phyloP scores from a whole-genome alignment of 2,113 vertebrate genomes.

The Hoplias malabaricus region DNA sequence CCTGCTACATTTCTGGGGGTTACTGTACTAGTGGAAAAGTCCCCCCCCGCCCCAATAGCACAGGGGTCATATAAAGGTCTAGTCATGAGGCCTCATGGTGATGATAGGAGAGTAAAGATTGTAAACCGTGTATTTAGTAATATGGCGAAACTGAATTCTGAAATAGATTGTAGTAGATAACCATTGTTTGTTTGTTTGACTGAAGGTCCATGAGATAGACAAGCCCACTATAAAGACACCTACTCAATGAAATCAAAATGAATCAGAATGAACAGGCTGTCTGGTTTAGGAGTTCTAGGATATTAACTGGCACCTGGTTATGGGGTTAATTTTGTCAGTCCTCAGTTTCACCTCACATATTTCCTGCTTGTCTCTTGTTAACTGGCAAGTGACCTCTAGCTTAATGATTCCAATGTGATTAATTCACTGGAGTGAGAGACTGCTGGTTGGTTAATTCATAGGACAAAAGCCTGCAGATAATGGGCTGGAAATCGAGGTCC shows the following conservation, averaged over 20 bases:
- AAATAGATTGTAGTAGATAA: too few relatives aligned
- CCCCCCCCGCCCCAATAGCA: too few relatives aligned
- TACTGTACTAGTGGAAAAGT: too few relatives aligned
- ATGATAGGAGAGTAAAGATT: not conserved
- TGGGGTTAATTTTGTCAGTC: conserved; percentile 54
- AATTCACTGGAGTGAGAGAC: conserved; percentile 63
- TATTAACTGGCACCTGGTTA: conserved; percentile 55
- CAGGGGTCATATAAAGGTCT: not conserved
- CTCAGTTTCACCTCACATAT: conserved; percentile 44
- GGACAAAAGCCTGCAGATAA: conserved; percentile 45
- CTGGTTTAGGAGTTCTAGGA: conserved; percentile 23
- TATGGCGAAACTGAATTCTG: too few relatives aligned
- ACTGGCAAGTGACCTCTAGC: conserved; percentile 65
- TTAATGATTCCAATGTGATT: conserved; percentile 72
- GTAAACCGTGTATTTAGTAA: conserved; percentile 21
- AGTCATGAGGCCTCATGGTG: not conserved
- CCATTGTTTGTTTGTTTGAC: not conserved
- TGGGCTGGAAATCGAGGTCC: conserved; percentile 39
- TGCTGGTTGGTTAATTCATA: conserved; percentile 44
- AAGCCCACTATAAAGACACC: not conserved
- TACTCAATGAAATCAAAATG: not conserved
- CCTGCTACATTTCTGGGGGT: too few relatives aligned
- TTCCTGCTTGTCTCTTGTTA: conserved; percentile 34
- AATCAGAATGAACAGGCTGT: not conserved
- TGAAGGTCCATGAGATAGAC: not conserved